These are phyloP conservation scores for Propithecus deckenii DNA, from an alignment of 2,797 vertebrate genomes.

Conservation along the genomic window DNA sequence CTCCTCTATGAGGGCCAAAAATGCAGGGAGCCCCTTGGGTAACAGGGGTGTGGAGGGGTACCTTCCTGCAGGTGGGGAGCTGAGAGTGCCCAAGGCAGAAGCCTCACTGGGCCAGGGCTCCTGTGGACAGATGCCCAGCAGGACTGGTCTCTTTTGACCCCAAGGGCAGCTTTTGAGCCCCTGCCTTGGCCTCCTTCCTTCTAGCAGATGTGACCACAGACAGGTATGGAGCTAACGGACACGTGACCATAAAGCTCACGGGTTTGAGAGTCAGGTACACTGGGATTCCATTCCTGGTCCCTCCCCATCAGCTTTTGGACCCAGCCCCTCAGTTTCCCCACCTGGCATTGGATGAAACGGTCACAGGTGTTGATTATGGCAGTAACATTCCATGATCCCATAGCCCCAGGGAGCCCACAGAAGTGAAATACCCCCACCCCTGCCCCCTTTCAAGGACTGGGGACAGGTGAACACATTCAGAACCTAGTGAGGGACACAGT, in stretches of 20 bases:
- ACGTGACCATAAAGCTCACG: neutral
- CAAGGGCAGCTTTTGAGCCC: neutral
- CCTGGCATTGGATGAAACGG: neutral
- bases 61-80: neutral
- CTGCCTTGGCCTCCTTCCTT: neutral
- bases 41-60: neutral
- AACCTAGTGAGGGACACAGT: neutral
- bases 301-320: neutral
- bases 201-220: neutral
- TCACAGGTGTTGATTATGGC: neutral
- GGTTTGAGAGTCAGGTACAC: neutral
- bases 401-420: neutral
- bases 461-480: neutral
- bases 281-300: neutral
- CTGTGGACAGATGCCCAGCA: neutral
- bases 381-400: neutral
- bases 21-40: neutral
- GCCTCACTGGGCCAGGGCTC: neutral
- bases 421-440: neutral
- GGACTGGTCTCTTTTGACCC: neutral
- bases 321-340: neutral
- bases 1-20: neutral
- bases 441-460: neutral
- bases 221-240: neutral
- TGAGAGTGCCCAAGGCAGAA: neutral